Percentiles rank a stretch among this genome's conserved stretches.
Conservation (phyloP, 2,888 invertebrate species). For the Ormyrus pomaceus region DNA sequence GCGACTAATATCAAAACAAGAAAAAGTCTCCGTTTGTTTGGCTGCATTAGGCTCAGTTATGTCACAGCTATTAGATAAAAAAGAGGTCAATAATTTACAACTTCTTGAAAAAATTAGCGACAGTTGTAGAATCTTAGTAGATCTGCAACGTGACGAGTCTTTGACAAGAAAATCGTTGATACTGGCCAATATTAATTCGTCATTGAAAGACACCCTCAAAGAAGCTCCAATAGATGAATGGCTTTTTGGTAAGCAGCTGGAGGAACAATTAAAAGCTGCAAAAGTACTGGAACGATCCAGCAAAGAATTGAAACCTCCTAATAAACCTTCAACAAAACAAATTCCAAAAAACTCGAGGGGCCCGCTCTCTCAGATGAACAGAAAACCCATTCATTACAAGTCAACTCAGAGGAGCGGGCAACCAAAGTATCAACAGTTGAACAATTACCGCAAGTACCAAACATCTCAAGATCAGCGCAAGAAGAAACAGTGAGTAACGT, state of each 20-base stretch:
- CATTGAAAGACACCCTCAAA: neutral
- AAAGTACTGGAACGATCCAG: too few species aligned
- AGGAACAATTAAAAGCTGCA: too few species aligned
- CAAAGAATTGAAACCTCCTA: too few species aligned
- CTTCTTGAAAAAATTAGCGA: neutral
- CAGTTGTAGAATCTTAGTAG: neutral
- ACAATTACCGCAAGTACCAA: neutral
- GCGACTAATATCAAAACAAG: neutral
- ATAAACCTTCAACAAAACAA: too few species aligned
- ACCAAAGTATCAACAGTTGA: neutral
- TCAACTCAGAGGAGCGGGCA: neutral
- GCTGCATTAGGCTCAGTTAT: slow-evolving; percentile 1
- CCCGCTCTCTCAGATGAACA: neutral
- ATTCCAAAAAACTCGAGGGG: neutral
- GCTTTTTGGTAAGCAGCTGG: too few species aligned
- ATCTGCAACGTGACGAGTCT: slow-evolving; percentile 4
- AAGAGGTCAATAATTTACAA: neutral
- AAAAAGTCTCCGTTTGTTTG: neutral
- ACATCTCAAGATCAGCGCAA: neutral
- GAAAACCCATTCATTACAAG: neutral
- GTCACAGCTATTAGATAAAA: neutral
- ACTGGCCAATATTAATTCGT: neutral
- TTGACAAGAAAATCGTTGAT: neutral
- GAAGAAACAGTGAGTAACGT: neutral
- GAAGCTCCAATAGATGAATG: neutral